Base-by-base conservation (phyloP, 2,797 vertebrate species). In the Setipinna tenuifilis region DNA sequence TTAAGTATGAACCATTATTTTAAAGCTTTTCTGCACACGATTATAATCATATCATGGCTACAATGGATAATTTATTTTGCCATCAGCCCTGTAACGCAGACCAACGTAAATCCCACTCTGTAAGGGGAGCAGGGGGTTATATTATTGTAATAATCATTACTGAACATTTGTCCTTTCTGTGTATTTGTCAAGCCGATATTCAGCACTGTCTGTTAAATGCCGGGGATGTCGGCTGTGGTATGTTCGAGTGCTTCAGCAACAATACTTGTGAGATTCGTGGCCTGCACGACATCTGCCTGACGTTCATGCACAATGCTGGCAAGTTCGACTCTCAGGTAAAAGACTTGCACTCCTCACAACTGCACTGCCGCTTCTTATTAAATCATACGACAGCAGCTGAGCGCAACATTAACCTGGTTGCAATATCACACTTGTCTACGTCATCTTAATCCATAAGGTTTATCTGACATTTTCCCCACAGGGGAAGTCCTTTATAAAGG, bases 401-500 rank as follows among this genome's bases (percentile, higher is more conserved):
- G 5, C 5, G n/a, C 35, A 41, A 41, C 35, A 41, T 41, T 41
- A 41, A 5, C 35, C 35, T 41, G 35, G 35, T 5, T 41, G 35
- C 50, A 3, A 54, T 54, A 14, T 54, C 50, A 54, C 50, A 54
- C 7, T 54, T n/a, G 50, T 59, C 58, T 3, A 21, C 21, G 3
- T 16, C 68, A 75, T 41, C 28, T 75, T 75, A 5, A 75, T 31
- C 16, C 50, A 54, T 10, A 9, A 7, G 3, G 50, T 54, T 54
- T 10, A 54, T 54, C 16, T 21, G 17, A 44, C 35, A 17, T 78
- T 21, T 78, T 82, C 9, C 3, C 83, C 57, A 0, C 95, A 99
- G 98, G 98, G 98, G 23, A 99, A 99, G 93, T 97, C 97, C 0
- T 98, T 96, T 92, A 98, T 99, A 93, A 99, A 99, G 94, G 97